Evolutionary conservation across 2,797 vertebrate species (phyloP), one percentile per base, ranked within the genome.

Genomic region (Anomalospiza imberbis): DNA sequence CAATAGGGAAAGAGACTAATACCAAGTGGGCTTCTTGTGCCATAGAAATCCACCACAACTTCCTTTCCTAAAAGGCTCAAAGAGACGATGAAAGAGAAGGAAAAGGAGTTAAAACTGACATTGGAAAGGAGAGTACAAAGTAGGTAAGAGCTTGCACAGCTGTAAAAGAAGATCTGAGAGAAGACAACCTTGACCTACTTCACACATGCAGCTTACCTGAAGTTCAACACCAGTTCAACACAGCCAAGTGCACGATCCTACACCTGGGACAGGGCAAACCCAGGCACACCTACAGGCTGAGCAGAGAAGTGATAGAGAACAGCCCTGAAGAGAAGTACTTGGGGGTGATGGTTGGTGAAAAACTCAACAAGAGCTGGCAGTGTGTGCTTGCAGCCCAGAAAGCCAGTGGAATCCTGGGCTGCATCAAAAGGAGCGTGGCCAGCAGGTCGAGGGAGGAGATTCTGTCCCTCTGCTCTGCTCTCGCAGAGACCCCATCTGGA

Each of bases 201-300:
- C 71, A 76, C 18, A 66, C 14, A 13, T 6, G 25, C 25, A 70
- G 11, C 31, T 74, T 31, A 57, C 8, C 19, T 34, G 44, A 76
- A 67, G 17, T 16, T 50, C 50, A 36, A 67, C 9, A 40, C 17
- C 13, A 29, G 16, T 36, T 61, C 47, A 60, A 54, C 40, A 48
- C 36, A 73, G 22, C 18, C 47, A 42, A 73, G 19, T 18, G 8
- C 14, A 17, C 0, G 0, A 22, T 72, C 31, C 53, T 25, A 54
- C 18, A 36, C 21, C 3, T 11, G 10, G 7, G 7, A 38, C 0
- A 0, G 28, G 36, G 42, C 16, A 78, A n/a, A 24, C 26, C 12
- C 19, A 66, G 32, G 34, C 7, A 8, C 16, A 60, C 8, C 26
- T 24, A 11, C 38, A 60, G 60, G 6, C 6, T 60, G 40, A 47